Base-by-base conservation (phyloP, 2,888 invertebrate species). In the Hypsopygia costalis region DNA sequence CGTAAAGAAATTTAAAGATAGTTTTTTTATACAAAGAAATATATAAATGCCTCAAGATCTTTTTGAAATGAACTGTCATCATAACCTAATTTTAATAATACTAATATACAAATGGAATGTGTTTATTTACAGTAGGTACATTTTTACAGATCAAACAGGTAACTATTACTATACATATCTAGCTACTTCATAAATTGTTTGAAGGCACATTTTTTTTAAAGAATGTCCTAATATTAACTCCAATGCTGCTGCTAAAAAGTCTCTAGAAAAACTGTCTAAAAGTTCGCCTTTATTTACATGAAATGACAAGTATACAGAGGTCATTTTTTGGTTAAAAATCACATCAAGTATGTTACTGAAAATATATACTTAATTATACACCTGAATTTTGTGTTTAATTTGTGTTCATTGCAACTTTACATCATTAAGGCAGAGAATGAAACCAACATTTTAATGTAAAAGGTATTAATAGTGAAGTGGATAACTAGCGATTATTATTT, bases 141-240 rank as follows among this genome's bases (percentile, higher is more conserved):
- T 64, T 69, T 69, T 69, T 58, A 74, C 74, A 78, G 66, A 69
- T 68, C 77, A 57, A 77, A 71, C 58, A 63, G 66, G 67, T 68
- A 62, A 71, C 79, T 80, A 78, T 60, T 44, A 46, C 65, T 69
- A 74, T 58, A 66, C 42, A 60, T 67, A 73, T 60, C 78, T 67
- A 73, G 60, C 78, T 82, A 83, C 71, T 66, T 69, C 62, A 73
- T 79, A 78, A 73, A 81, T 77, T 75, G 70, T 68, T 82, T 62
- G 78, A 87, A 87, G 87, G 87, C 87, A 87, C 87, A 82, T 83
- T 72, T 81, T 81, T 80, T 69, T 72, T 66, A 79, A 68, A 82
- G 69, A 69, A 77, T 69, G 64, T 74, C 69, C 78, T 80, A 81
- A 69, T 62, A 16, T 34, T 40, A 39, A 47, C 39, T 42, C 43